Conservation (phyloP, 2,888 invertebrate genomes). For the Tipula lateralis region DNA sequence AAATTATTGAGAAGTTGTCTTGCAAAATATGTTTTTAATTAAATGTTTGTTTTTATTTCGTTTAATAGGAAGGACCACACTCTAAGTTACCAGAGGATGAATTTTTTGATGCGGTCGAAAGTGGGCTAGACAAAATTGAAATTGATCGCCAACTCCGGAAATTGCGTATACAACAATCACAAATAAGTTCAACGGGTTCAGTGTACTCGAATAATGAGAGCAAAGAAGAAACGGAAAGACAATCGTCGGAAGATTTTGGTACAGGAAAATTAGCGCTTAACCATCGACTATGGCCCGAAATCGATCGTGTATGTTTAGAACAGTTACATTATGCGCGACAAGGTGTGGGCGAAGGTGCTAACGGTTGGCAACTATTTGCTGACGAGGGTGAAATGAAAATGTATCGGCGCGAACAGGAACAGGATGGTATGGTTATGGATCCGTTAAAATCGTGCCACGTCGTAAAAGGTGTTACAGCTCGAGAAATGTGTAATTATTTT, state of each 20-base stretch:
- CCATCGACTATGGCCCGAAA: constrained; percentile 82
- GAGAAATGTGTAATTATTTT: constrained; percentile 97
- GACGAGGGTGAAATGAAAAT: constrained; percentile 99
- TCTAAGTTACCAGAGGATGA: constrained; percentile 95
- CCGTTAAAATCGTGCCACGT: constrained; percentile 97
- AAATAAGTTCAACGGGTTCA: constrained; percentile 35
- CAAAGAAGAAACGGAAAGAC: constrained; percentile 39
- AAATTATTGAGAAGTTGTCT: no score
- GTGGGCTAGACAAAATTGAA: constrained; percentile 92
- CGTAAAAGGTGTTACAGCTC: constrained; percentile 94
- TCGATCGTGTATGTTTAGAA: constrained; percentile 79
- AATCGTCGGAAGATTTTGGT: constrained; percentile 45
- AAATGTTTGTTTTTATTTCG: background rate
- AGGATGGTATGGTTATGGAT: constrained; percentile 94
- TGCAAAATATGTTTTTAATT: background rate
- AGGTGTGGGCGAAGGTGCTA: constrained; percentile 70
- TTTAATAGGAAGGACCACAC: constrained; percentile 86
- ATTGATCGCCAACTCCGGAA: constrained; percentile 71
- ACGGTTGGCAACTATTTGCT: constrained; percentile 95
- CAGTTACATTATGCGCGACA: constrained; percentile 85
- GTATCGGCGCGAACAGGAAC: constrained; percentile 91
- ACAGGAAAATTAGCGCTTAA: constrained; percentile 49
- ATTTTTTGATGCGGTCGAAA: constrained; percentile 98
- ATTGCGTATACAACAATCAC: constrained; percentile 46
- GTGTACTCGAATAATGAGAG: constrained; percentile 37